These are phyloP conservation scores for Botrylloides violaceus DNA, from an alignment of 23 tunicate species.

Conservation along the genomic window DNA sequence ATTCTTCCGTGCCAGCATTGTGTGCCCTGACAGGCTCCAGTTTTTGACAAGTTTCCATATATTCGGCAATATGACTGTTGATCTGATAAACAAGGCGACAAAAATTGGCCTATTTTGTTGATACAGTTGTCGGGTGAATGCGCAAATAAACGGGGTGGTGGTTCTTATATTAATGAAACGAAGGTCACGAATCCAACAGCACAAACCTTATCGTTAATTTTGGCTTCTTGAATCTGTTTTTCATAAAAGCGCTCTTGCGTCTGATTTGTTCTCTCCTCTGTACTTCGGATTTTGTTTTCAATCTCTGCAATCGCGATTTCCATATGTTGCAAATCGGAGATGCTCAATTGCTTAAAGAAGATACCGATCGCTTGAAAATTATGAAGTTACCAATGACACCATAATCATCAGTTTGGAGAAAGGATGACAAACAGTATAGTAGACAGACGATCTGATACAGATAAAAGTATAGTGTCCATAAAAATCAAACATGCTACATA, in stretches of 20 bases:
- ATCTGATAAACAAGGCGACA: not conserved
- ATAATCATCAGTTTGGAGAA: too few relatives aligned
- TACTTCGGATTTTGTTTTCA: not conserved
- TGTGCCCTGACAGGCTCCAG: not conserved
- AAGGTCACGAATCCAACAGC: not conserved
- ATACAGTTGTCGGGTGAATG: too few relatives aligned
- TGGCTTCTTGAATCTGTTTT: conserved; percentile 17
- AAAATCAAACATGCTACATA: not conserved
- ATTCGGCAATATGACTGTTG: conserved; percentile 10
- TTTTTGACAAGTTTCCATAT: conserved; percentile 1
- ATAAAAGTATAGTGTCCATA: not conserved
- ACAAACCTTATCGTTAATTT: conserved; percentile 15
- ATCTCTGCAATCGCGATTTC: not conserved
- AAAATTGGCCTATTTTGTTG: too few relatives aligned
- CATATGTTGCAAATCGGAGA: not conserved
- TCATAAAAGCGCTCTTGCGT: conserved; percentile 1
- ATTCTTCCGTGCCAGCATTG: not conserved
- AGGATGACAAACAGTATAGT: not conserved
- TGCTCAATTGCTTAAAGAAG: conserved; percentile 1
- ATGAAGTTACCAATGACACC: too few relatives aligned
- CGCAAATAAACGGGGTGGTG: too few relatives aligned
- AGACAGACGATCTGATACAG: not conserved
- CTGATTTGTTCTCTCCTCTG: not conserved
- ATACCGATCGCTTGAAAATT: too few relatives aligned
- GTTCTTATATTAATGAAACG: not conserved